Evolutionary conservation across 2,888 invertebrate species (phyloP), one percentile per base, ranked within the genome.

Genomic region (Blera fallax): DNA sequence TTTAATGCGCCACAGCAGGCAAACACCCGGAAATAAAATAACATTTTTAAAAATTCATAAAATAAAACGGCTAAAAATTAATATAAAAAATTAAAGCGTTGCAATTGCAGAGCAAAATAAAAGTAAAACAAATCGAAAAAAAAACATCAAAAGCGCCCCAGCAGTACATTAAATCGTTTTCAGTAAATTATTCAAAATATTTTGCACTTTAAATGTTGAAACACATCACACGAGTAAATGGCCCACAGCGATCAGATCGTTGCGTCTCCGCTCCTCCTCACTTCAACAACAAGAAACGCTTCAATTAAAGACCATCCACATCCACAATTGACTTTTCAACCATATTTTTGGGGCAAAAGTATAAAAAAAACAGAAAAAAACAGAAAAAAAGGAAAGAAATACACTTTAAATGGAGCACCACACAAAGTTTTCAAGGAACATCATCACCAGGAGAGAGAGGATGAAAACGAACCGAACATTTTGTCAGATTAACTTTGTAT

Each of bases 401-500:
- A 40, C 70, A 56, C 81, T 81, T 85, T 81, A 85, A 85, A 81
- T 77, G 81, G 81, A 85, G 60, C 81, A 80, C 34, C 64, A 62
- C 67, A 81, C 52, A 70, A 52, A 64, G 50, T 74, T 84, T 40
- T 70, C 29, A 50, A 62, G 65, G 45, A 58, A 76, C 60, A 85
- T 83, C 65, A 80, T 80, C 80, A 60, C 64, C 81, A 67, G 54
- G 69, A 74, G 72, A 81, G 48, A n/a, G n/a, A n/a, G n/a, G n/a
- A 70, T 78, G 77, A 60, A 54, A 78, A 70, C 77, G 64, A 52
- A 78, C 50, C 58, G 52, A 81, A 62, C 81, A 85, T 85, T 85
- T 81, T 76, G 81, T 45, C 76, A 81, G 81, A 85, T 85, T 85
- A 85, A 81, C 85, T 85, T 77, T 81, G 76, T 81, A 77, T 70